phyloP scores from a whole-genome alignment of 2,888 invertebrate genomes.

The Prenolepis imparis region DNA sequence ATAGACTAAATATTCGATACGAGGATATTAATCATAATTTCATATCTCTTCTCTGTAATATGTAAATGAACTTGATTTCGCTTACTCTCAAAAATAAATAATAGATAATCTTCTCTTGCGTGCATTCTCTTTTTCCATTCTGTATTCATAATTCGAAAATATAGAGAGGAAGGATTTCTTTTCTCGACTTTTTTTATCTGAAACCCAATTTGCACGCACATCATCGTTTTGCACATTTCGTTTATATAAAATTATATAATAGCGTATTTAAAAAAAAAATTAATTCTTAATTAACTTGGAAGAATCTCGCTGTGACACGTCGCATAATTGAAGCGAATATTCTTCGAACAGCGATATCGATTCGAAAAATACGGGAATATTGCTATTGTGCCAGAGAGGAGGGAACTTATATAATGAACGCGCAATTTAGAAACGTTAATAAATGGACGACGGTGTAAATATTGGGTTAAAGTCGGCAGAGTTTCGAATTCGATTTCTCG shows the following conservation, averaged over 20 bases:
- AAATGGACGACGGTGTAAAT: constrained; percentile 43
- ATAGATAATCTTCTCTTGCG: background rate
- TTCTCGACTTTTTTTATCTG: background rate
- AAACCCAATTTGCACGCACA: background rate
- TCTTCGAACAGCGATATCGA: background rate
- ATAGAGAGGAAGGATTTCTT: background rate
- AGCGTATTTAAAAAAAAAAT: background rate
- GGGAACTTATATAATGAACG: constrained; percentile 7
- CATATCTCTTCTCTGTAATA: constrained; percentile 25
- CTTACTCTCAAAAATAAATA: constrained; percentile 5
- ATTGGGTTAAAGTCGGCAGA: constrained; percentile 39
- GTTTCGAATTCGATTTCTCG: constrained; percentile 53
- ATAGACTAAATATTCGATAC: constrained; percentile 41
- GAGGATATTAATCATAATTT: constrained; percentile 40
- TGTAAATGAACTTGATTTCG: constrained; percentile 32
- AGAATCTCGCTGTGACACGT: background rate
- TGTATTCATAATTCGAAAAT: background rate
- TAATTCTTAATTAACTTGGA: background rate
- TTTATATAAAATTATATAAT: background rate
- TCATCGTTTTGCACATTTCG: background rate
- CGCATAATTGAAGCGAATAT: constrained; percentile 8
- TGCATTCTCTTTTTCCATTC: background rate
- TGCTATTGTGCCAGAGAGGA: background rate
- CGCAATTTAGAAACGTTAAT: constrained; percentile 45
- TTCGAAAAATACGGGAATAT: constrained; percentile 34